These are phyloP conservation scores for Euphydryas editha DNA, from an alignment of 2,888 invertebrate genomes.

Conservation along the genomic window DNA sequence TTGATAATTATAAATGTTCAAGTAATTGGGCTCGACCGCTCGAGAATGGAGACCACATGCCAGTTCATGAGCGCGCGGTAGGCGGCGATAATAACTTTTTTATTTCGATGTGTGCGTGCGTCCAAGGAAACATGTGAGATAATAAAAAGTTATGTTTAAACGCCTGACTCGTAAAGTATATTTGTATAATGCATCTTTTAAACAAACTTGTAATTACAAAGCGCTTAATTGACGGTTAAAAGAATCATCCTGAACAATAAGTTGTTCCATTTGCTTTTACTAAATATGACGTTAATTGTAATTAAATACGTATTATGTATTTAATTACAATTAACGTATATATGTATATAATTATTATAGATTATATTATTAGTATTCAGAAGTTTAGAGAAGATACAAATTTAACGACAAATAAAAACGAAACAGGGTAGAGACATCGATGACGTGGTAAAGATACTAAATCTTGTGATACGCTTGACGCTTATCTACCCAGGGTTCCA, in stretches of 20 bases:
- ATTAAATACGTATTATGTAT: not conserved
- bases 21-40: conserved; percentile 53
- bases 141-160: conserved; percentile 76
- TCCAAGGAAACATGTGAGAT: conserved; percentile 76
- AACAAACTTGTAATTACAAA: conserved; percentile 77
- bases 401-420: no score
- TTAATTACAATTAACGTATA: not conserved
- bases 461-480: no score
- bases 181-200: conserved; percentile 78
- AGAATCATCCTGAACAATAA: conserved; percentile 62
- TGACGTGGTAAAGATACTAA: no score
- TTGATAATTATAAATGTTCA: conserved; percentile 62
- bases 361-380: no score
- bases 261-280: conserved; percentile 50
- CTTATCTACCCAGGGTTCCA: no score
- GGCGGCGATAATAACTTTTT: conserved; percentile 62
- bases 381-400: no score
- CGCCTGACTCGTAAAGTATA: conserved; percentile 79
- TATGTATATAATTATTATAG: no score
- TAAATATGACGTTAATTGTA: not conserved
- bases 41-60: conserved; percentile 51
- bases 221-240: conserved; percentile 58
- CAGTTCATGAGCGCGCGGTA: conserved; percentile 52
- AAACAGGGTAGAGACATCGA: no score
- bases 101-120: conserved; percentile 52